Conservation (phyloP, 1,140 invertebrate species). For the Brachionus paranguensis region DNA sequence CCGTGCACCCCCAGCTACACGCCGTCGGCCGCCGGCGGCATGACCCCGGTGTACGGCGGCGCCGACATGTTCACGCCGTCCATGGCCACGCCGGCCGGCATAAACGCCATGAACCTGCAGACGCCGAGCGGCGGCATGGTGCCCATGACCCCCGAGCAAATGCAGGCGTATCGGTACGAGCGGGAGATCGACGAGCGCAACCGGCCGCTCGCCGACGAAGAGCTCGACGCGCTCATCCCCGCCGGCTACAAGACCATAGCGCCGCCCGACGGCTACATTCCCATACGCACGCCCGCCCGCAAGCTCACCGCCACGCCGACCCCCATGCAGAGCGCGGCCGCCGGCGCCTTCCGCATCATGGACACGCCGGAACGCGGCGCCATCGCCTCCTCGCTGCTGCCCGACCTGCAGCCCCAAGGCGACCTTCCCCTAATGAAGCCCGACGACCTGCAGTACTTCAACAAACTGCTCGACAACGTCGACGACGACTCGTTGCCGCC, state of each 20-base stretch:
- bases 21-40: constrained; percentile 58
- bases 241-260: constrained; percentile 92
- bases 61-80: constrained; percentile 49
- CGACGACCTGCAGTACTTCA: constrained; percentile 99
- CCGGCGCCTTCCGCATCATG: constrained; percentile 88
- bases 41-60: constrained; percentile 51
- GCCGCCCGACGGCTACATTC: constrained; percentile 89
- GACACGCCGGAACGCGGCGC: constrained; percentile 62
- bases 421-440: constrained; percentile 98
- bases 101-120: constrained; percentile 93
- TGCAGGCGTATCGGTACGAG: constrained; percentile 97
- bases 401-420: constrained; percentile 91
- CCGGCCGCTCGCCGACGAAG: constrained; percentile 88
- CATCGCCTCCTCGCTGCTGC: constrained; percentile 66
- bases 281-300: constrained; percentile 89
- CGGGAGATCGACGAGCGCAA: constrained; percentile 97
- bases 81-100: constrained; percentile 76
- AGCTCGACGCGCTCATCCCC: constrained; percentile 92
- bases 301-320: constrained; percentile 96
- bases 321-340: constrained; percentile 62
- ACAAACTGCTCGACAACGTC: constrained; percentile 92
- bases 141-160: constrained; percentile 96
- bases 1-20: constrained; percentile 57
- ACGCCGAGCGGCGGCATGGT: constrained; percentile 89
- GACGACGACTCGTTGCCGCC: constrained; percentile 90